Percentiles rank a stretch among this genome's conserved stretches.
Conservation (phyloP, 64 coral and sea anemone genomes). For the Stylophora pistillata region DNA sequence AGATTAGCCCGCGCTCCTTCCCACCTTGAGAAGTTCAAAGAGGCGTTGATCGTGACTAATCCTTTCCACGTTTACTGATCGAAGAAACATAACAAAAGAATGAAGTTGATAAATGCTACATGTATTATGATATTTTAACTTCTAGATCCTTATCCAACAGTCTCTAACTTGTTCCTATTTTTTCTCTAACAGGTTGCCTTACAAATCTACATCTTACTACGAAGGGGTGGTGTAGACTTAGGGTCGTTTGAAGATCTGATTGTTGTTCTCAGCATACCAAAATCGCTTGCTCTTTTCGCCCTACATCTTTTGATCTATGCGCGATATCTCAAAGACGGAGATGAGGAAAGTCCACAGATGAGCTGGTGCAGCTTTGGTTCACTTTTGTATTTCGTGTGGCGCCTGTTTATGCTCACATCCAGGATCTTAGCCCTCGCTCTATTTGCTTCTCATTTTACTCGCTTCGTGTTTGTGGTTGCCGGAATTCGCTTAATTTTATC, state of each 20-base stretch:
- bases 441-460: constrained; percentile 33
- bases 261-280: constrained; percentile 30
- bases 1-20: too few species aligned
- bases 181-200: constrained; percentile 6
- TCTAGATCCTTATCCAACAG: background rate
- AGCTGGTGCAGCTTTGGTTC: constrained; percentile 18
- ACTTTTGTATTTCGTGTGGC: constrained; percentile 27
- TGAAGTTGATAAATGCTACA: too few species aligned
- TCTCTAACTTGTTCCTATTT: background rate
- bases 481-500: constrained; percentile 31
- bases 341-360: constrained; percentile 14
- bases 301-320: constrained; percentile 26
- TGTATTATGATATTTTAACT: too few species aligned
- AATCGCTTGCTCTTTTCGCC: constrained; percentile 17
- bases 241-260: constrained; percentile 20
- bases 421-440: constrained; percentile 40
- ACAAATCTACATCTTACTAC: constrained; percentile 22
- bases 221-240: background rate
- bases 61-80: too few species aligned
- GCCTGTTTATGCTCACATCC: constrained; percentile 33
- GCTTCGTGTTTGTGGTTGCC: constrained; percentile 23
- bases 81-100: too few species aligned
- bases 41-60: background rate
- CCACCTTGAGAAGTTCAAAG: background rate
- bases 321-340: constrained; percentile 1